phyloP scores from a whole-genome alignment of 2,797 vertebrate genomes.

The Sebastolobus altivelis region DNA sequence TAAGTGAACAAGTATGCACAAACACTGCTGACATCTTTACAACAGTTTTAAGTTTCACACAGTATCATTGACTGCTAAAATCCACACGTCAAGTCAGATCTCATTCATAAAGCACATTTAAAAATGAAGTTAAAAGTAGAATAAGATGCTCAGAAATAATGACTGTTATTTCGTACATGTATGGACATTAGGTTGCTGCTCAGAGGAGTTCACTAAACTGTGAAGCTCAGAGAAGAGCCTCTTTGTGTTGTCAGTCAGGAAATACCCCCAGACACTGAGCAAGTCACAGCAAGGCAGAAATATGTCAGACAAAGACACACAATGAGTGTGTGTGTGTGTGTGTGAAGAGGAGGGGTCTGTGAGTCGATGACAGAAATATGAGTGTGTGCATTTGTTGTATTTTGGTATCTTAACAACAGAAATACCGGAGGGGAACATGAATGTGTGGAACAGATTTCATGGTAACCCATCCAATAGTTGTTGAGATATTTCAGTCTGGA shows the following conservation, averaged over 20 bases:
- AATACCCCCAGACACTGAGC: slow-evolving; percentile 23
- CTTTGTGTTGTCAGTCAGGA: slow-evolving; percentile 21
- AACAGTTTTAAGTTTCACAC: neutral
- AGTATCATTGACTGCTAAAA: neutral
- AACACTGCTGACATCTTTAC: neutral
- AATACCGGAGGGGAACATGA: no score
- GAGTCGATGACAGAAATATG: neutral
- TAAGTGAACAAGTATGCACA: neutral
- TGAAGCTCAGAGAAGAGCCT: neutral
- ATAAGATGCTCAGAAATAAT: neutral
- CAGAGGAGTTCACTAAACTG: neutral
- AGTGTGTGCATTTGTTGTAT: neutral
- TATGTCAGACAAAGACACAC: slow-evolving; percentile 23
- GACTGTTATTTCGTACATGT: neutral
- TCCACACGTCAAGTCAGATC: neutral
- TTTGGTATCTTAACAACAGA: no score
- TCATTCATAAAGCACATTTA: neutral
- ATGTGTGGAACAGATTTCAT: no score
- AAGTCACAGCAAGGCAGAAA: slow-evolving; percentile 38
- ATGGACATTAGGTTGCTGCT: neutral
- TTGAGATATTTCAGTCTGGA: neutral
- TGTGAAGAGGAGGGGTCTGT: neutral
- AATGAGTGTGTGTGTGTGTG: slow-evolving; percentile 3
- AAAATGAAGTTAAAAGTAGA: neutral
- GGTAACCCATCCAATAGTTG: no score